Percentiles rank a stretch among this genome's conserved stretches.
Evolutionary conservation across 2,797 vertebrate genomes (phyloP).

Genomic region (Salmo trutta): DNA sequence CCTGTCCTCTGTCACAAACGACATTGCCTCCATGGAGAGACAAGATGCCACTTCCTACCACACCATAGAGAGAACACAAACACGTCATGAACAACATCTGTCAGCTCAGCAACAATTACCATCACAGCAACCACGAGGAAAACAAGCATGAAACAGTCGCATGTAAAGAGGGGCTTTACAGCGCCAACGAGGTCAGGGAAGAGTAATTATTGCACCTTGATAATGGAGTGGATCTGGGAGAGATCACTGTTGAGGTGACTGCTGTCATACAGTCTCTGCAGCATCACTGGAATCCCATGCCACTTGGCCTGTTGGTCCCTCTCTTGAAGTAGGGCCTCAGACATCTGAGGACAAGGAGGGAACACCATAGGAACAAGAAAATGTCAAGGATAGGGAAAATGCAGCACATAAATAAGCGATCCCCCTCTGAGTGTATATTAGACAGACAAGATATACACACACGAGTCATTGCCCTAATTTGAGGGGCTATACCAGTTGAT

Average conservation of each 20-base stretch:
- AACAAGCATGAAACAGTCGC: no score
- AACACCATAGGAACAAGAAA: not conserved
- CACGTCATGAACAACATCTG: not conserved
- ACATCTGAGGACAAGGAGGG: constrained; percentile 78
- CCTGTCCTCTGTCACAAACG: constrained; percentile 94
- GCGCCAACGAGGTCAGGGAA: not conserved
- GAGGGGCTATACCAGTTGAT: not conserved
- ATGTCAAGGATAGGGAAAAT: not conserved
- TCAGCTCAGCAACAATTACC: not conserved
- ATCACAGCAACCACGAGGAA: no score
- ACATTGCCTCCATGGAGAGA: constrained; percentile 98
- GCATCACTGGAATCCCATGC: constrained; percentile 91
- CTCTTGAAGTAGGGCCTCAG: constrained; percentile 87
- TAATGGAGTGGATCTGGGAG: constrained; percentile 88
- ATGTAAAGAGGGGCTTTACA: no score
- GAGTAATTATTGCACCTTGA: constrained; percentile 81
- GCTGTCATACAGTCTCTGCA: constrained; percentile 89
- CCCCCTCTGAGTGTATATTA: no score
- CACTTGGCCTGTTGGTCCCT: constrained; percentile 93
- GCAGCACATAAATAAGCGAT: no score
- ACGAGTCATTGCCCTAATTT: not conserved
- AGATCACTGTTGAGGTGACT: constrained; percentile 96
- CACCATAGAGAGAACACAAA: constrained; percentile 9
- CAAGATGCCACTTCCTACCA: constrained; percentile 91
- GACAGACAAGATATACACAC: no score